Evolutionary conservation across 1,140 invertebrate species (phyloP).

Genomic region (Lepidostoma basale): DNA sequence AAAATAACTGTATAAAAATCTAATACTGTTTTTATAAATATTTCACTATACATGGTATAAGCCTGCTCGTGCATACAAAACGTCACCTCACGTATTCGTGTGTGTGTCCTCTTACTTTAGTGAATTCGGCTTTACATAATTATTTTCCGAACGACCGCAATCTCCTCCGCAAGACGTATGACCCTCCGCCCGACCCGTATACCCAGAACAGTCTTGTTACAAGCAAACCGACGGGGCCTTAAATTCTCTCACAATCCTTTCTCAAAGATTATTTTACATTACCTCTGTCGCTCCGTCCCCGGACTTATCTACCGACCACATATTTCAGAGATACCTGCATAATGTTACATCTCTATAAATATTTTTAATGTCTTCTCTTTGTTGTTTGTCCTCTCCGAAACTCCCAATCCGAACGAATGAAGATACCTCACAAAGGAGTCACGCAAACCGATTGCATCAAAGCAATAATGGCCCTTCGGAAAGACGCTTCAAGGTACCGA

Average conservation of each 20-base stretch:
- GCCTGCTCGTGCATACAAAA: too few relatives aligned
- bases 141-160: too few relatives aligned
- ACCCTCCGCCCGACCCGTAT: too few relatives aligned
- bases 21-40: too few relatives aligned
- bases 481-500: neutral
- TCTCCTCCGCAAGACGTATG: too few relatives aligned
- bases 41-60: too few relatives aligned
- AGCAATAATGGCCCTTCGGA: constrained; percentile 14
- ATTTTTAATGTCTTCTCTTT: constrained; percentile 47
- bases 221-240: constrained; percentile 20
- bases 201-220: too few relatives aligned
- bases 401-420: constrained; percentile 36
- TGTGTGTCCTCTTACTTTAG: too few relatives aligned
- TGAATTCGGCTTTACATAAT: too few relatives aligned
- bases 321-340: constrained; percentile 46
- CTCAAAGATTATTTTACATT: constrained; percentile 44
- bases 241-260: constrained; percentile 41
- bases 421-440: constrained; percentile 45
- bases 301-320: constrained; percentile 43
- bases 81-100: too few relatives aligned
- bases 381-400: constrained; percentile 42
- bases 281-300: constrained; percentile 26
- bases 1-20: too few relatives aligned
- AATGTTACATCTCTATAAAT: constrained; percentile 47
- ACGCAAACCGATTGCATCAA: constrained; percentile 40